Percentiles rank a stretch among this genome's conserved stretches.
These are phyloP conservation scores for Gobio occitaniae DNA, from an alignment of 2,797 vertebrate genomes.

Conservation along the genomic window DNA sequence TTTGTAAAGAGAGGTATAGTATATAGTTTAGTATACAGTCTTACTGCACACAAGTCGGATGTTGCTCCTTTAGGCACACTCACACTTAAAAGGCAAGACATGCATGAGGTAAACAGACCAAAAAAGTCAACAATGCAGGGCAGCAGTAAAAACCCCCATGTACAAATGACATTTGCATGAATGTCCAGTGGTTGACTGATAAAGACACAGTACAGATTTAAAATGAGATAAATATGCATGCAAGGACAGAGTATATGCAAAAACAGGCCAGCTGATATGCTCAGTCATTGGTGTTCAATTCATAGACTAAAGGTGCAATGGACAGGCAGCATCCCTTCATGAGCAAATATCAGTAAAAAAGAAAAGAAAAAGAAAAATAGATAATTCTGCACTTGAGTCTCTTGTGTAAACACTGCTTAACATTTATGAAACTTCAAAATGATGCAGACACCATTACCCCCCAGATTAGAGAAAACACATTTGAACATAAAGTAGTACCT, in stretches of 20 bases:
- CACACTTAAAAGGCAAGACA: neutral
- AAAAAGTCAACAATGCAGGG: neutral
- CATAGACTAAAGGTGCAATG: neutral
- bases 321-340: neutral
- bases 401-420: constrained; percentile 22
- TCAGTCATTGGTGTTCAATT: constrained; percentile 12
- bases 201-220: constrained; percentile 12
- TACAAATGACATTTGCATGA: constrained; percentile 19
- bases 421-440: constrained; percentile 22
- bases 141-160: neutral
- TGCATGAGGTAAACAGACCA: neutral
- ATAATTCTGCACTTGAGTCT: neutral
- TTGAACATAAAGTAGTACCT: constrained; percentile 26
- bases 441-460: neutral
- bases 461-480: constrained; percentile 1
- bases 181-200: constrained; percentile 35
- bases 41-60: neutral
- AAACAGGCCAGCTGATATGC: neutral
- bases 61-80: neutral
- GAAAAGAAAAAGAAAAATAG: neutral
- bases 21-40: neutral
- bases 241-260: neutral
- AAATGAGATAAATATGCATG: neutral
- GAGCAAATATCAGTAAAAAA: neutral
- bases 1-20: neutral